Percentiles rank a stretch among this genome's conserved stretches.
These are phyloP conservation scores for Papilio xuthus DNA, from an alignment of 1,140 invertebrate genomes.

Conservation along the genomic window DNA sequence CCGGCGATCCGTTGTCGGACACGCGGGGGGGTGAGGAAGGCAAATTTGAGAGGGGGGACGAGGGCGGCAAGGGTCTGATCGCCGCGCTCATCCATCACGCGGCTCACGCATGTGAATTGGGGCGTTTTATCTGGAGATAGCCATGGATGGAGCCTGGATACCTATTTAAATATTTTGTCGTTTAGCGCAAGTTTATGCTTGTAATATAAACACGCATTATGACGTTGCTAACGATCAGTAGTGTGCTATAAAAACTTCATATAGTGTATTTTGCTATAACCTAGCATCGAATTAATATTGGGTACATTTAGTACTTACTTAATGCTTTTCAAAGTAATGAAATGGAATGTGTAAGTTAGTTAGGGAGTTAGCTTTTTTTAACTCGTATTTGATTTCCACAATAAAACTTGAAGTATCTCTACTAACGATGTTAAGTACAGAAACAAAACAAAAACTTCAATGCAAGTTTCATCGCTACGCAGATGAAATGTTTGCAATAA, in stretches of 20 bases:
- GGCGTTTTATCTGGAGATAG: constrained; percentile 79
- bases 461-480: constrained; percentile 17
- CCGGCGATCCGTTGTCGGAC: constrained; percentile 54
- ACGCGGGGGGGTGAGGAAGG: constrained; percentile 63
- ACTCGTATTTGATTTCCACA: neutral
- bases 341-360: neutral
- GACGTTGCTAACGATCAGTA: constrained; percentile 47
- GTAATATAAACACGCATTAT: constrained; percentile 22
- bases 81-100: constrained; percentile 78
- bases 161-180: constrained; percentile 80
- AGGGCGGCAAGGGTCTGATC: constrained; percentile 73
- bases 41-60: constrained; percentile 70
- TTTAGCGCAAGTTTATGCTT: constrained; percentile 56
- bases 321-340: neutral
- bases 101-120: constrained; percentile 80
- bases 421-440: constrained; percentile 10
- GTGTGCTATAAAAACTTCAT: neutral
- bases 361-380: neutral
- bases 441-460: constrained; percentile 1
- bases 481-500: constrained; percentile 34
- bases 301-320: neutral
- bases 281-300: neutral
- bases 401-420: constrained; percentile 2
- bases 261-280: neutral
- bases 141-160: constrained; percentile 69